Conservation (phyloP, 92 coral and sea anemone genomes). For the Hydrozoanthus gracilis region DNA sequence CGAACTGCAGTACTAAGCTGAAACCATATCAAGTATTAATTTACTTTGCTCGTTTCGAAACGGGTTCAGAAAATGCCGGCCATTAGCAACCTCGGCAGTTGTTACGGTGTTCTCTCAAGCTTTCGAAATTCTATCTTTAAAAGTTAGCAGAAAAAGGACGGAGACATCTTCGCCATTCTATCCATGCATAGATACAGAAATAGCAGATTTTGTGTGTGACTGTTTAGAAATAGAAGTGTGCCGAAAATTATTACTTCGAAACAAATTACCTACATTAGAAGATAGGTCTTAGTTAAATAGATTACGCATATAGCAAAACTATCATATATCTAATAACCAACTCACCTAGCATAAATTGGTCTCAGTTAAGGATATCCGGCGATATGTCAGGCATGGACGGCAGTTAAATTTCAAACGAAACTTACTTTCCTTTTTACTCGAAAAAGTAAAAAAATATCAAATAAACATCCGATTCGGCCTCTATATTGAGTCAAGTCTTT, state of each 20-base stretch:
- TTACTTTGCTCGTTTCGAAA: no score
- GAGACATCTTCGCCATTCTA: not conserved
- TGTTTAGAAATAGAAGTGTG: no score
- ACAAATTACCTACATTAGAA: constrained; percentile 5
- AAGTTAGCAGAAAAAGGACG: not conserved
- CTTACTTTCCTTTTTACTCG: no score
- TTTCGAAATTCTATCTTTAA: no score
- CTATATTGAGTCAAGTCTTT: not conserved
- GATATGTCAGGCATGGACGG: not conserved
- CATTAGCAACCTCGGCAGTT: no score
- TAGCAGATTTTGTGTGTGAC: no score
- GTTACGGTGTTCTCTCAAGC: no score
- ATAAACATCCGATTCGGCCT: not conserved
- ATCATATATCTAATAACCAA: constrained; percentile 15
- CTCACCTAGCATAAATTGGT: constrained; percentile 38
- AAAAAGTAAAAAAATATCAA: no score
- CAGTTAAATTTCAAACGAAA: not conserved
- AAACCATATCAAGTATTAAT: no score
- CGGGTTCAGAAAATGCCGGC: no score
- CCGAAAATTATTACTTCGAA: constrained; percentile 7
- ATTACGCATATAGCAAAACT: not conserved
- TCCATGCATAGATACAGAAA: not conserved
- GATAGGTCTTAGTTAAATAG: not conserved
- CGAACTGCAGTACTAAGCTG: no score
- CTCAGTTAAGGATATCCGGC: constrained; percentile 45